A percentile compares a stretch with the other conserved stretches of the same genome.
phyloP scores from a whole-genome alignment of 1,140 invertebrate genomes.

The Hypsibius dujardini region DNA sequence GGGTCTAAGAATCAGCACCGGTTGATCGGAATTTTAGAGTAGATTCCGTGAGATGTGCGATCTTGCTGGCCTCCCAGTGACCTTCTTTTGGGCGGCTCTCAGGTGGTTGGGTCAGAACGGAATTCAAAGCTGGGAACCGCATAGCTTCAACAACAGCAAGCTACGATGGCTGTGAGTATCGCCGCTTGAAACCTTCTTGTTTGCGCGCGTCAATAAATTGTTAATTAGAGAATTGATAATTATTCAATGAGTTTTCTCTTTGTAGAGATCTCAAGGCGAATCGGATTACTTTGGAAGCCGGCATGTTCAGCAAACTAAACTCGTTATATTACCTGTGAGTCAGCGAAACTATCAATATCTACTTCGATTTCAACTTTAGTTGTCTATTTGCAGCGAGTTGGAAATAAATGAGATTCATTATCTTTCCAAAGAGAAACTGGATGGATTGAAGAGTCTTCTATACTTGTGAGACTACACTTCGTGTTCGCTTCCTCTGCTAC shows the following conservation, averaged over 20 bases:
- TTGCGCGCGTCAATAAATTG: not conserved
- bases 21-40: not conserved
- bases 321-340: constrained; percentile 8
- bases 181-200: not conserved
- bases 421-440: not conserved
- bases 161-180: not conserved
- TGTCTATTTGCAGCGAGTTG: constrained; percentile 5
- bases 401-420: constrained; percentile 7
- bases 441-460: not conserved
- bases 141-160: constrained; percentile 10
- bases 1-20: not conserved
- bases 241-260: not conserved
- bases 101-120: constrained; percentile 9
- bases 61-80: not conserved
- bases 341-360: not conserved
- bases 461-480: not conserved
- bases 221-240: not conserved
- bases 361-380: not conserved
- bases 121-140: constrained; percentile 15
- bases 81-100: not conserved
- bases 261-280: constrained; percentile 9
- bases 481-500: not conserved
- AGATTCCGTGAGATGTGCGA: too few species aligned
- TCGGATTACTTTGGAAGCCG: not conserved
- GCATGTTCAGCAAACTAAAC: not conserved